Conservation (phyloP, 2,797 vertebrate genomes). For the Bucorvus abyssinicus region DNA sequence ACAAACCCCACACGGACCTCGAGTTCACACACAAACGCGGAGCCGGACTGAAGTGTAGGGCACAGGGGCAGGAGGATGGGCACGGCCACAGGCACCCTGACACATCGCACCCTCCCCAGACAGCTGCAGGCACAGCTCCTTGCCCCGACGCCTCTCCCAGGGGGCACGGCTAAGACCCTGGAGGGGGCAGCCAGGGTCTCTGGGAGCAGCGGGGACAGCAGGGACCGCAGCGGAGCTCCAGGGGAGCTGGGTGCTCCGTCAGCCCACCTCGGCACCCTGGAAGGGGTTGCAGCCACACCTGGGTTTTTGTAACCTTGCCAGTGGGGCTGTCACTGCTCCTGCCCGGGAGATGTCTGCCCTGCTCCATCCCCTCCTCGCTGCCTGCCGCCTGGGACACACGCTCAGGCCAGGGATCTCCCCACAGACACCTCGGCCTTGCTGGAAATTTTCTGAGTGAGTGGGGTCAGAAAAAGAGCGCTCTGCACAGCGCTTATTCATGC, state of each 20-base stretch:
- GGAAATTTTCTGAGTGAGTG: neutral
- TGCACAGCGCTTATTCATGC: conserved; percentile 8
- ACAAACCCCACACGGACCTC: neutral
- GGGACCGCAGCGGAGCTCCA: accelerated
- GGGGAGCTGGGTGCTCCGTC: neutral
- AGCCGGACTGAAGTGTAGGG: accelerated
- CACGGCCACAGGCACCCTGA: neutral
- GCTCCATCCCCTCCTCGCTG: neutral
- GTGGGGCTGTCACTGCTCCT: neutral
- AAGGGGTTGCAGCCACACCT: neutral
- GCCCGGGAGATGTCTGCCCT: accelerated
- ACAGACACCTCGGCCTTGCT: neutral
- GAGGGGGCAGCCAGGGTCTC: no score
- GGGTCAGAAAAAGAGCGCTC: neutral
- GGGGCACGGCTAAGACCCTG: neutral
- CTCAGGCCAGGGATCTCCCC: neutral
- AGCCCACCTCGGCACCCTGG: neutral
- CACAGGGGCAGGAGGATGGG: neutral
- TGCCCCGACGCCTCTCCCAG: accelerated
- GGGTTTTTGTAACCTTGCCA: neutral
- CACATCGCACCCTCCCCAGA: accelerated
- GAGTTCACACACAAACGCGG: accelerated
- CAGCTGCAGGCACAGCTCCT: neutral
- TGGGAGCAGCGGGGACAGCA: neutral
- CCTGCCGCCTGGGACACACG: neutral